Evolutionary conservation across 2,113 vertebrate species (phyloP), one percentile per base, ranked within the genome.

Genomic region (Chionodraco myersi): DNA sequence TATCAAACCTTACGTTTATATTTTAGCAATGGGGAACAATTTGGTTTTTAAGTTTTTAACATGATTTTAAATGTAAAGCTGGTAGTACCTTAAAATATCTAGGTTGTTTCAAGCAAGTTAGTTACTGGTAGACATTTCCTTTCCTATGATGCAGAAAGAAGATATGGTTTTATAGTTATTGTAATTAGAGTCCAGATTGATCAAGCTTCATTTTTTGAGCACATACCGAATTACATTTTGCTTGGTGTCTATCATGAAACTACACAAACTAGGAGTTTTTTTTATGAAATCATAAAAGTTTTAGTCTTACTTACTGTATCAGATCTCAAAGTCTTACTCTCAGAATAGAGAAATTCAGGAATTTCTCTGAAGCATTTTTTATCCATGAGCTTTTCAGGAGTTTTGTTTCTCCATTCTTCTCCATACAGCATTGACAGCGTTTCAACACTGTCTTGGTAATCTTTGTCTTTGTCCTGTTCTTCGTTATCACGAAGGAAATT

Each of bases 351-450:
- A 77, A 89, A 82, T 57, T 84, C 82, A 5, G 52, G 69, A 71
- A 87, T 80, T 72, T 80, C 77, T 85, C 0, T 88, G 36, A 86
- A 88, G 58, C 77, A 34, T 77, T 61, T 84, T 0, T 0, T 0
- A 1, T 83, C 75, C 71, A 85, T 57, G 0, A 74, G 63, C 14
- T 51, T 44, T 18, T 86, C 30, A 44, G 0, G 0, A 0, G 66
- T 48, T 53, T 62, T 72, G 7, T 12, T 2, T 75, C 34, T 21
- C 75, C 85, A 89, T 3, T 80, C 70, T 23, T 83, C 66, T 79
- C 81, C 85, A 77, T 92, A 92, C 26, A 92, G 4, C 0, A 74
- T 74, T 72, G 72, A 47, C 15, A 90, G 18, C 56, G 59, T 89
- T 41, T 86, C 68, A 60, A 0, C 16, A 10, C 1, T 30, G 4